Evolutionary conservation across 2,797 vertebrate species (phyloP), one percentile per base, ranked within the genome.

Genomic region (Sciurus vulgaris): DNA sequence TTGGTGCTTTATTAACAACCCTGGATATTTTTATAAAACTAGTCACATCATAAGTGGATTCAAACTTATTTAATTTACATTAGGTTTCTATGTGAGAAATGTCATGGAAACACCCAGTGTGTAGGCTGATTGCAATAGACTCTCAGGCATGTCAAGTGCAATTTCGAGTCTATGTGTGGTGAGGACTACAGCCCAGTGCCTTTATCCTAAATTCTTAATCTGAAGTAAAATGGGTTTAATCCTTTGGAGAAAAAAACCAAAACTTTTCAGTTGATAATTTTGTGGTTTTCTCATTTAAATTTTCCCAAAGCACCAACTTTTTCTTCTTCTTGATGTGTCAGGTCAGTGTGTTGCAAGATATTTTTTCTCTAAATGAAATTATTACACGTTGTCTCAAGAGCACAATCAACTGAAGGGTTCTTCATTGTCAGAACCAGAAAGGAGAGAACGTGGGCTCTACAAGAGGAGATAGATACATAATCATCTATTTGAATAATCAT

Each of bases 21-120:
- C 96, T 97, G 97, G 96, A 97, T 97, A 97, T 98, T 97, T 97
- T 98, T 98, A 96, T 97, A 97, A 97, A 97, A 96, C 92, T 98
- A 96, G 91, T 96, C 96, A 95, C 74, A 96, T 96, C 97, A 96
- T 93, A 95, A 97, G 82, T 67, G 86, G 95, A 93, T 94, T 81
- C 94, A 96, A 96, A 97, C 86, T 94, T 86, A 81, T 96, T 96
- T 93, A 96, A 96, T 95, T 98, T 95, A 82, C 33, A 94, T 89
- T 97, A 97, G 61, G 87, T 97, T 97, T 97, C 94, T 97, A 67
- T 97, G 89, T 95, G 67, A 96, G 89, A 94, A 95, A 33, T 89
- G 78, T 94, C 95, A 51, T 92, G 69, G 87, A 89, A 88, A 92
- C 95, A 91, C 91, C 90, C 86, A 95, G 70, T 78, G 83, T 90